Percentiles rank a stretch among this genome's conserved stretches.
These are phyloP conservation scores for Perithous albicinctus DNA, from an alignment of 2,888 invertebrate species.

Conservation along the genomic window DNA sequence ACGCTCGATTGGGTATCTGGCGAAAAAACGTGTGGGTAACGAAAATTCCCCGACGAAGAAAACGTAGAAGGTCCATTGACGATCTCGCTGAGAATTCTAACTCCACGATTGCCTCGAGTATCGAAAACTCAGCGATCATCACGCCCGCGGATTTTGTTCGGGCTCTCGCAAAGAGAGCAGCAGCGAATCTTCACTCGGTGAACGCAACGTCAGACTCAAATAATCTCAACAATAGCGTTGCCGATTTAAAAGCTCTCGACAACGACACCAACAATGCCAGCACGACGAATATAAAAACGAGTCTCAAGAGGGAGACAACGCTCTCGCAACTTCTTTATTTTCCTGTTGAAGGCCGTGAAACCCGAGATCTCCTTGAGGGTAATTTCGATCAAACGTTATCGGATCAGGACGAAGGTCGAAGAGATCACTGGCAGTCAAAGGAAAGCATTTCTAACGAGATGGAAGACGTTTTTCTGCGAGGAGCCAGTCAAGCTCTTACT, in stretches of 20 bases:
- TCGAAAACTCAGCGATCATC: conserved; percentile 62
- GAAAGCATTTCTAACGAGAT: conserved; percentile 92
- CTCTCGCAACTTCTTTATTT: conserved; percentile 51
- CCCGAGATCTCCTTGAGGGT: conserved; percentile 44
- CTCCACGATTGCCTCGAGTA: background rate
- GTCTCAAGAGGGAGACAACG: conserved; percentile 66
- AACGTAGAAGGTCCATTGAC: conserved; percentile 50
- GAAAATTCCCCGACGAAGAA: conserved; percentile 69
- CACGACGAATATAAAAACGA: conserved; percentile 44
- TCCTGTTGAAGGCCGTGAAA: conserved; percentile 32
- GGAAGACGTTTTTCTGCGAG: conserved; percentile 93
- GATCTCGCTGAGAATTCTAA: background rate
- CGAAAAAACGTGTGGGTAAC: conserved; percentile 80
- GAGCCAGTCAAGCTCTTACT: conserved; percentile 92
- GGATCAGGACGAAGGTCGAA: conserved; percentile 48
- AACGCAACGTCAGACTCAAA: conserved; percentile 27
- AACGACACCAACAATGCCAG: conserved; percentile 39
- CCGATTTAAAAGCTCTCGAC: background rate
- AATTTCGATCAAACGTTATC: conserved; percentile 55
- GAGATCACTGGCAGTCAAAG: conserved; percentile 79
- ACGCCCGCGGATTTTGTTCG: conserved; percentile 73
- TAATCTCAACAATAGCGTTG: background rate
- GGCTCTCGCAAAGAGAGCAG: conserved; percentile 65
- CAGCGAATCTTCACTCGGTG: conserved; percentile 27
- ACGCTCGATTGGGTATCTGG: conserved; percentile 75